These are phyloP conservation scores for Sitobion miscanthi DNA, from an alignment of 1,140 invertebrate species.

Conservation along the genomic window DNA sequence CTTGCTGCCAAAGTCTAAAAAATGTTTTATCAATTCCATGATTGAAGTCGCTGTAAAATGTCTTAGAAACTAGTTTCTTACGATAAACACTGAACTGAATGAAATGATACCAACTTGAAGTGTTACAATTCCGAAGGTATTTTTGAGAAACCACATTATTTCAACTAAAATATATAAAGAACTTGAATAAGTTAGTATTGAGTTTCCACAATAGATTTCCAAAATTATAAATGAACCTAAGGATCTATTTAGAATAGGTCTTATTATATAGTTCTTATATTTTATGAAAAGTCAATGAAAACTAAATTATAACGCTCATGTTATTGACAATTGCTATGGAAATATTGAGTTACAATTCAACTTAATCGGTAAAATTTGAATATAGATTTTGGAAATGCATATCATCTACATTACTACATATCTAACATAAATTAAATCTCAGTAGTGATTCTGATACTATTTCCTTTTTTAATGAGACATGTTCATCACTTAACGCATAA, in stretches of 20 bases:
- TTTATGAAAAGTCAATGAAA: neutral
- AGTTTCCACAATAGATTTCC: neutral
- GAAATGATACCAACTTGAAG: neutral
- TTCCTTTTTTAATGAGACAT: no score
- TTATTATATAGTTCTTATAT: neutral
- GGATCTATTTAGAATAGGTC: neutral
- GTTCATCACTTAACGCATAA: no score
- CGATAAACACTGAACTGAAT: neutral
- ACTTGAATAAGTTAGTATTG: neutral
- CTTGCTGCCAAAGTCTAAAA: slow-evolving; percentile 3
- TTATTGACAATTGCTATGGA: neutral
- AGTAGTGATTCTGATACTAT: no score
- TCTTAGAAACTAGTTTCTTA: neutral
- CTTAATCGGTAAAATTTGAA: neutral
- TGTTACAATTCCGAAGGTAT: neutral
- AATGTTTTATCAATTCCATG: neutral
- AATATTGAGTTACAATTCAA: neutral
- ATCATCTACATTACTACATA: no score
- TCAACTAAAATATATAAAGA: neutral
- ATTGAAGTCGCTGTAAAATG: neutral
- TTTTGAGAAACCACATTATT: neutral
- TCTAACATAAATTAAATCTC: no score
- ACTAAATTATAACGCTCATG: neutral
- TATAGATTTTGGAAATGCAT: no score
- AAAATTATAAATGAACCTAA: neutral